Percentiles rank a stretch among this genome's conserved stretches.
These are phyloP conservation scores for Dascyllus trimaculatus DNA, from an alignment of 2,113 vertebrate species.

Conservation along the genomic window DNA sequence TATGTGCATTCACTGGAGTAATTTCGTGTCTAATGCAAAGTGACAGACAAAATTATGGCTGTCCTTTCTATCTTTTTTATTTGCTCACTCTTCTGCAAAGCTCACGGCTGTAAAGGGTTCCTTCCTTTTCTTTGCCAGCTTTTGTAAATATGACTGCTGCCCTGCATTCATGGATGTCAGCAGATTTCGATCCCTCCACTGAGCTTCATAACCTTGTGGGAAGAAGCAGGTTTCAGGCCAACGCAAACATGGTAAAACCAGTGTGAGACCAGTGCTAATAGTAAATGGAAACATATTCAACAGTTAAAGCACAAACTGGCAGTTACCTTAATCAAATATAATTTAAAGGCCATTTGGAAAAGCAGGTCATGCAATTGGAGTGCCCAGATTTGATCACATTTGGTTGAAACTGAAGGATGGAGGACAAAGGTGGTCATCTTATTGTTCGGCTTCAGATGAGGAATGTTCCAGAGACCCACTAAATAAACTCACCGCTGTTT, in stretches of 20 bases:
- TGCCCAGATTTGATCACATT: conserved; percentile 20
- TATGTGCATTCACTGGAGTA: conserved; percentile 84
- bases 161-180: conserved; percentile 89
- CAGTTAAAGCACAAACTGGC: conserved; percentile 34
- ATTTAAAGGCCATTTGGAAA: conserved; percentile 10
- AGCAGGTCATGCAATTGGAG: neutral
- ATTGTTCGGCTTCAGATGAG: conserved; percentile 44
- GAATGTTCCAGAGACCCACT: conserved; percentile 67
- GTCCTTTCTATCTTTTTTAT: conserved; percentile 40
- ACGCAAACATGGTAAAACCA: conserved; percentile 92
- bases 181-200: conserved; percentile 90
- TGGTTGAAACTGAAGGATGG: conserved; percentile 7
- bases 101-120: conserved; percentile 83
- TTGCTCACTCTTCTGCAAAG: conserved; percentile 29
- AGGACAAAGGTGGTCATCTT: conserved; percentile 52
- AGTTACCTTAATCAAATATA: conserved; percentile 3
- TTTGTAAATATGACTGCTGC: conserved; percentile 91
- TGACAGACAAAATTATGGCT: conserved; percentile 92
- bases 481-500: conserved; percentile 66
- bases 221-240: conserved; percentile 89
- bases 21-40: conserved; percentile 91
- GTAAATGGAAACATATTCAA: conserved; percentile 89
- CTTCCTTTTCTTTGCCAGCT: conserved; percentile 87
- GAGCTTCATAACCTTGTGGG: conserved; percentile 90
- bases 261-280: conserved; percentile 89